Evolutionary conservation across 2,113 vertebrate species (phyloP).

Genomic region (Gnathonemus longibarbis): DNA sequence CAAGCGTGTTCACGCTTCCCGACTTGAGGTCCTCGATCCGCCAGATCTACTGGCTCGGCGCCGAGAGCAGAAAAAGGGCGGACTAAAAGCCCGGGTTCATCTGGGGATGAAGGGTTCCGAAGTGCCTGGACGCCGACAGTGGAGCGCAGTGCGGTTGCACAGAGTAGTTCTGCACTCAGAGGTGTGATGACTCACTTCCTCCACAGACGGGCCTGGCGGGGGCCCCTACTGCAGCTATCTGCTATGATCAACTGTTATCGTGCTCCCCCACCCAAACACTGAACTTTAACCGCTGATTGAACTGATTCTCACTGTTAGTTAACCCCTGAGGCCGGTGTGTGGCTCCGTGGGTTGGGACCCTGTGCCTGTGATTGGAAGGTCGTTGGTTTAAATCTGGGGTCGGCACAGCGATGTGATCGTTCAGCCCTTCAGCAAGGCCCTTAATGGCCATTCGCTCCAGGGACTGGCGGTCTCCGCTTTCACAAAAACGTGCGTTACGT

Average conservation of each 20-base stretch:
- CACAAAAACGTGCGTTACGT: too few relatives aligned
- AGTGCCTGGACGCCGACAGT: not conserved
- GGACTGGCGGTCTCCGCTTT: not conserved
- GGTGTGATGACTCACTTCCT: not conserved
- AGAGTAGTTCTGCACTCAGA: not conserved
- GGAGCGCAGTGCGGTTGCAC: not conserved
- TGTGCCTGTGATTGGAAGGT: not conserved
- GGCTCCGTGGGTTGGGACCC: not conserved
- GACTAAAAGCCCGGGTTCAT: not conserved
- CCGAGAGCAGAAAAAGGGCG: not conserved
- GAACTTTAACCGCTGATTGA: not conserved
- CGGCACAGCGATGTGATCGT: not conserved
- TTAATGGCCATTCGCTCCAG: not conserved
- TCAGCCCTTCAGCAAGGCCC: not conserved
- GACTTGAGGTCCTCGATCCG: not conserved
- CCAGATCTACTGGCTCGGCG: not conserved
- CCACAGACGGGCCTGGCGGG: not conserved
- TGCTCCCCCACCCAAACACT: not conserved
- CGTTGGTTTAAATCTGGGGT: not conserved
- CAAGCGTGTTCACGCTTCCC: not conserved
- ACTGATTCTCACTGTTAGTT: not conserved
- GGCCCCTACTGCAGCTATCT: not conserved
- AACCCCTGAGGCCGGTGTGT: not conserved
- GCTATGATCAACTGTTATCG: not conserved
- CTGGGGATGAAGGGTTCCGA: not conserved